Evolutionary conservation across 2,113 vertebrate genomes (phyloP).

Genomic region (Pyrgilauda ruficollis): DNA sequence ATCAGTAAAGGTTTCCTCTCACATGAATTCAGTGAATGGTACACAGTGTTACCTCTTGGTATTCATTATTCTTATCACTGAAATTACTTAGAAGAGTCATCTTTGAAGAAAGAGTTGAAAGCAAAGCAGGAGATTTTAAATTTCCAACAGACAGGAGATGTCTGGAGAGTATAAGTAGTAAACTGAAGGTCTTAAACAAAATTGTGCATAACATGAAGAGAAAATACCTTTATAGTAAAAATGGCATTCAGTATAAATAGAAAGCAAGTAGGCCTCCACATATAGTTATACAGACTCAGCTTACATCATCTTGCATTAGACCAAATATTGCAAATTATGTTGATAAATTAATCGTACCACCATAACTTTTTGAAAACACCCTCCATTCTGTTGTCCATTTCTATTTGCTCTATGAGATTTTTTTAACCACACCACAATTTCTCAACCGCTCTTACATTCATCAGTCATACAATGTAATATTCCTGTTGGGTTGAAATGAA

Average conservation of each 20-base stretch:
- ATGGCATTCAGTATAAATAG: neutral
- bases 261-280: neutral
- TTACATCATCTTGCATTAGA: neutral
- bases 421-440: neutral
- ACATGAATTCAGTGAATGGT: neutral
- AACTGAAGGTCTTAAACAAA: neutral
- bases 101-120: neutral
- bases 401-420: neutral
- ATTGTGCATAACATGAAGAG: neutral
- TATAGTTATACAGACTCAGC: neutral
- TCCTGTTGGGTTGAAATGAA: neutral
- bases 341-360: neutral
- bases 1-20: neutral
- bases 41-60: neutral
- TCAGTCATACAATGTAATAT: neutral
- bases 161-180: neutral
- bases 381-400: neutral
- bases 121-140: neutral
- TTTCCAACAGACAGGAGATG: neutral
- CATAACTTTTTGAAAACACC: neutral
- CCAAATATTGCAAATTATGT: neutral
- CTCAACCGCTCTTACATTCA: neutral
- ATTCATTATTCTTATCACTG: neutral
- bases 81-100: neutral
- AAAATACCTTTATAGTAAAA: neutral